phyloP scores from a whole-genome alignment of 2,113 vertebrate genomes.

The Alaudala cheleensis region DNA sequence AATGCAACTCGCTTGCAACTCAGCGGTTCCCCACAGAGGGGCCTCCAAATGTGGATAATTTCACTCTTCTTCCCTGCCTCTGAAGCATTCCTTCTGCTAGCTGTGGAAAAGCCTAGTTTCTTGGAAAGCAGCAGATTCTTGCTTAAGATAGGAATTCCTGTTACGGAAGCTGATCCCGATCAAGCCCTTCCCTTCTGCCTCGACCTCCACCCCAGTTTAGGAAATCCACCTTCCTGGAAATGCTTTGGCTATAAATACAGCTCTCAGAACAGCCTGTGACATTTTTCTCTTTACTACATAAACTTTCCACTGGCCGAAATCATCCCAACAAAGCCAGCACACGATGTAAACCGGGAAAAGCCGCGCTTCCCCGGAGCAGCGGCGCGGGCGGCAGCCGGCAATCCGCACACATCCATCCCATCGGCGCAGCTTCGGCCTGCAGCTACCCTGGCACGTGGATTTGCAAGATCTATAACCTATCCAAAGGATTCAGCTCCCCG shows the following conservation, averaged over 20 bases:
- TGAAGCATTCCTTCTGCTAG: constrained; percentile 21
- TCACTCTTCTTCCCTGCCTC: not conserved
- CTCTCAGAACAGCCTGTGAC: not conserved
- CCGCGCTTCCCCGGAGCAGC: accelerated
- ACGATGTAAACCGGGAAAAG: accelerated
- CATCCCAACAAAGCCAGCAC: accelerated
- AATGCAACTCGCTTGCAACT: not conserved
- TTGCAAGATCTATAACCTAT: accelerated
- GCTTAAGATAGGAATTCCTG: constrained; percentile 30
- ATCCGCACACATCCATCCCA: not conserved
- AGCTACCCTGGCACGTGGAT: accelerated
- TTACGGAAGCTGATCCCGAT: constrained; percentile 13
- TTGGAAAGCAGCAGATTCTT: constrained; percentile 55
- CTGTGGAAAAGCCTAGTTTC: constrained; percentile 45
- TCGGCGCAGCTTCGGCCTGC: accelerated
- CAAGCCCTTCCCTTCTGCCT: constrained; percentile 20
- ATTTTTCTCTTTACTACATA: not conserved
- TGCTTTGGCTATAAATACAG: not conserved
- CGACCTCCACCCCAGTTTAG: constrained; percentile 29
- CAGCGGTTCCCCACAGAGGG: constrained; percentile 52
- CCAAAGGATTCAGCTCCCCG: not conserved
- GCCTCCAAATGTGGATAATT: constrained; percentile 34
- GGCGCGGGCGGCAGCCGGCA: accelerated
- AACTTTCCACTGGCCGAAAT: not conserved
- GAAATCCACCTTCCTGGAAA: constrained; percentile 58